phyloP scores from a whole-genome alignment of 1,140 invertebrate genomes.

The Diorhabda sublineata region DNA sequence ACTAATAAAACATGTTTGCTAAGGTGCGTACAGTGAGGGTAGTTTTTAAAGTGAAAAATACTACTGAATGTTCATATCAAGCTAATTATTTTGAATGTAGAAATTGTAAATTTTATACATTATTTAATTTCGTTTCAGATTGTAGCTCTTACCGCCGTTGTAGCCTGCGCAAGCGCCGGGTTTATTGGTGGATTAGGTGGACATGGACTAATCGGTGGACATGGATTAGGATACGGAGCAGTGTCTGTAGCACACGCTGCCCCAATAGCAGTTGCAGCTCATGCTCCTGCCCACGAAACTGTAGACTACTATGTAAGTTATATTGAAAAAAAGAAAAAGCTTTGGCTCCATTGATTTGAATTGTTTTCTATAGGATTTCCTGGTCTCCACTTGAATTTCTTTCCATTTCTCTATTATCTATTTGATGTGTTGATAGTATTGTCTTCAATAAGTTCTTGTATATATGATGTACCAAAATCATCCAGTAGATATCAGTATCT shows the following conservation, averaged over 20 bases:
- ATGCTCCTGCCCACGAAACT: slow-evolving; percentile 23
- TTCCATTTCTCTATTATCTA: too few relatives aligned
- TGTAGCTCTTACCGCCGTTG: slow-evolving; percentile 24
- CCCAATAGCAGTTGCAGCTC: slow-evolving; percentile 18
- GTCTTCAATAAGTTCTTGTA: too few relatives aligned
- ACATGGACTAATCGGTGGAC: slow-evolving; percentile 4
- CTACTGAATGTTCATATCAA: background rate
- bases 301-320: slow-evolving; percentile 31
- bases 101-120: background rate
- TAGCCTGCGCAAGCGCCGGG: slow-evolving; percentile 25
- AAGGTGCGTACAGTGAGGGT: slow-evolving; percentile 16
- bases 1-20: slow-evolving; percentile 12
- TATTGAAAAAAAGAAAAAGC: background rate
- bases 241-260: slow-evolving; percentile 13
- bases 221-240: slow-evolving; percentile 10
- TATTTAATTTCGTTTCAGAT: slow-evolving; percentile 18
- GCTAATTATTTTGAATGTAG: background rate
- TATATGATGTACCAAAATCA: too few relatives aligned
- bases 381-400: too few relatives aligned
- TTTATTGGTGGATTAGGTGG: slow-evolving; percentile 15
- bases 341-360: too few relatives aligned
- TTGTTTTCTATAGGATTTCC: too few relatives aligned
- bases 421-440: too few relatives aligned
- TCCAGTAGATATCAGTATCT: too few relatives aligned
- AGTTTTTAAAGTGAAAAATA: slow-evolving; percentile 4